These are phyloP conservation scores for Chloroceryle inda DNA, from an alignment of 2,797 vertebrate species.

Conservation along the genomic window DNA sequence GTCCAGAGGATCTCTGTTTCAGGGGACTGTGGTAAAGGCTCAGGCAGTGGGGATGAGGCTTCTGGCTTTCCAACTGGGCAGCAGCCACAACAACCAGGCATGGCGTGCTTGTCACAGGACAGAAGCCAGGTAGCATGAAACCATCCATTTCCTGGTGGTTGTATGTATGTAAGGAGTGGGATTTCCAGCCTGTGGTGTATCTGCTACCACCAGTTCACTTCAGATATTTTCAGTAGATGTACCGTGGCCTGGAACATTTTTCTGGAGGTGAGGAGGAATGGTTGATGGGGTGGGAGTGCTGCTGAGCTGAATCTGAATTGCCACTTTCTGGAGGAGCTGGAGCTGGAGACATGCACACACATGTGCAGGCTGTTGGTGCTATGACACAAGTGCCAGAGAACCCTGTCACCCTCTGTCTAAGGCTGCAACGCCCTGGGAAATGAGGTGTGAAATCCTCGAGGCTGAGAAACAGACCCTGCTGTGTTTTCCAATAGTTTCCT, in stretches of 20 bases:
- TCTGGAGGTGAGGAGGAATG: neutral
- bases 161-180: neutral
- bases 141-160: neutral
- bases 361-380: rapidly evolving
- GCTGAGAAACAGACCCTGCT: neutral
- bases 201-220: neutral
- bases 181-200: neutral
- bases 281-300: neutral
- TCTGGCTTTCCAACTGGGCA: neutral
- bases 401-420: neutral
- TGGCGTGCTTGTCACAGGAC: neutral
- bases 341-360: rapidly evolving
- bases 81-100: neutral
- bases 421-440: rapidly evolving
- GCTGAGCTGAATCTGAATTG: neutral
- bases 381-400: neutral
- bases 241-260: rapidly evolving
- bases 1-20: neutral
- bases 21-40: too few species aligned
- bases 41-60: rapidly evolving
- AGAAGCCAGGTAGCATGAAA: neutral
- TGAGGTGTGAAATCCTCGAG: rapidly evolving
- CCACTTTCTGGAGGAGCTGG: neutral
- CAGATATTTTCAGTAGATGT: neutral
- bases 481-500: neutral